phyloP scores from a whole-genome alignment of 2,797 vertebrate genomes.

The Enteromius anoplus region DNA sequence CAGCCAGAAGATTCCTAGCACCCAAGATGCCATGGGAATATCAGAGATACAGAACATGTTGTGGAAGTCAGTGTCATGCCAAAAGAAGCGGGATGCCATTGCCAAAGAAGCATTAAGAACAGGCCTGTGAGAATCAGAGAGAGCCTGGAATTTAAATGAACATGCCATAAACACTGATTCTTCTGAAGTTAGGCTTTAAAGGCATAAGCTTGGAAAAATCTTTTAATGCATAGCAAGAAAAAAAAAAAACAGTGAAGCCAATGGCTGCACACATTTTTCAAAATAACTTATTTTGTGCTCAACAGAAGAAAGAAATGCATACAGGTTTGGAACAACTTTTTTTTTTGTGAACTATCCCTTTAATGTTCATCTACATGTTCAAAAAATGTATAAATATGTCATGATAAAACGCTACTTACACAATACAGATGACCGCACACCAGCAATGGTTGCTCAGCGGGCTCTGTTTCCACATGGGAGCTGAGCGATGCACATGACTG shows the following conservation, averaged over 20 bases:
- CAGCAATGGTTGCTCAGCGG: slow-evolving; percentile 55
- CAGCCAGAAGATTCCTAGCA: slow-evolving; percentile 57
- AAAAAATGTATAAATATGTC: not conserved
- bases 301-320: not conserved
- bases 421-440: slow-evolving; percentile 36
- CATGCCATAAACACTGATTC: not conserved
- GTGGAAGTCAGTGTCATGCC: slow-evolving; percentile 32
- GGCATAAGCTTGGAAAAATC: not conserved
- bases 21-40: slow-evolving; percentile 50
- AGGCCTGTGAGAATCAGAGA: slow-evolving; percentile 5
- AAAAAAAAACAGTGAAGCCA: not conserved
- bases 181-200: not conserved
- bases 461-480: slow-evolving; percentile 56
- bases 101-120: slow-evolving; percentile 49
- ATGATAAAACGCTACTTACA: slow-evolving; percentile 41
- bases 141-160: not conserved
- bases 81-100: slow-evolving; percentile 34
- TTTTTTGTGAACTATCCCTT: not conserved
- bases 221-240: too few relatives aligned
- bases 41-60: slow-evolving; percentile 49
- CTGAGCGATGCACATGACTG: slow-evolving; percentile 60
- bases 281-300: not conserved
- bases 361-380: not conserved
- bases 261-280: not conserved
- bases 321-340: not conserved